These are phyloP conservation scores for Gymnoscopelus microlampas DNA, from an alignment of 2,797 vertebrate genomes.

Conservation along the genomic window DNA sequence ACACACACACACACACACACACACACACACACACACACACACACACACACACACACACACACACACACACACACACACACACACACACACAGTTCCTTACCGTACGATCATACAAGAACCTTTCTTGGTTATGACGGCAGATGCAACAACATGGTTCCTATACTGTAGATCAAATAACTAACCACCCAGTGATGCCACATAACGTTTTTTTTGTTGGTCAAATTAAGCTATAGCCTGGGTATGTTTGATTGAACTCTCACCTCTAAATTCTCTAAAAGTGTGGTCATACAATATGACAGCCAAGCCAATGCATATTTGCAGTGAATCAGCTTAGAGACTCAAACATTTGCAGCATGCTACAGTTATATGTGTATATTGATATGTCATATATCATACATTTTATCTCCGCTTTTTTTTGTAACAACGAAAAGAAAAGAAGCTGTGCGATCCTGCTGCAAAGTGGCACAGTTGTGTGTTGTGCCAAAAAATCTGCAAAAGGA, in stretches of 20 bases:
- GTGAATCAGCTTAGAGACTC: slow-evolving; percentile 32
- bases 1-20: slow-evolving; percentile 15
- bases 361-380: slow-evolving; percentile 1
- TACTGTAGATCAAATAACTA: no score
- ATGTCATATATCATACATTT: slow-evolving; percentile 2
- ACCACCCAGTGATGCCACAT: no score
- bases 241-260: no score
- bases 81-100: slow-evolving; percentile 1
- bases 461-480: slow-evolving; percentile 17
- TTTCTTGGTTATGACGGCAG: slow-evolving; percentile 24
- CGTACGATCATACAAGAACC: slow-evolving; percentile 3
- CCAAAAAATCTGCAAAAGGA: not conserved
- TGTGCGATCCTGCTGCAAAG: not conserved
- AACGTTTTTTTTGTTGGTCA: no score
- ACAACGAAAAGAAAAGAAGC: not conserved
- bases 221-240: no score
- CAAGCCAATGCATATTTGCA: slow-evolving; percentile 44
- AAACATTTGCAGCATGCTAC: slow-evolving; percentile 1
- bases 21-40: slow-evolving; percentile 14
- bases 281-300: not conserved
- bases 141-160: slow-evolving; percentile 4
- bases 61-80: slow-evolving; percentile 17
- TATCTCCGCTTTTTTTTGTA: not conserved
- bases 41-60: slow-evolving; percentile 12
- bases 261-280: no score